Evolutionary conservation across 2,888 invertebrate species (phyloP), one percentile per base, ranked within the genome.

Genomic region (Hipparchia sbordonii): DNA sequence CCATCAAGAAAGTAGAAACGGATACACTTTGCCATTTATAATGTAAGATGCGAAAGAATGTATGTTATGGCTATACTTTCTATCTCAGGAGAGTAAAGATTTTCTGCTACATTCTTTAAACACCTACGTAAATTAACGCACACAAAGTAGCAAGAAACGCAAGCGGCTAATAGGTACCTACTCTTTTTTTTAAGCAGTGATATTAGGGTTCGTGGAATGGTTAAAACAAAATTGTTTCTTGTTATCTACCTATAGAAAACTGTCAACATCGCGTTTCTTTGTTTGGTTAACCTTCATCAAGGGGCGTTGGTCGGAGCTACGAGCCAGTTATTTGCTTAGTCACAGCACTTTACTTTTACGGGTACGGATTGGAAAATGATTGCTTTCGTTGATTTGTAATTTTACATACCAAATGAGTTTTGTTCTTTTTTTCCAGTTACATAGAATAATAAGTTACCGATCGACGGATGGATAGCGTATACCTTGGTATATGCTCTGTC

Each of bases 261-360:
- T 67, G 74, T 75, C 73, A 72, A 72, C 70, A 73, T 69, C 57
- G 12, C 57, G 60, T 65, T 60, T 68, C 59, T 61, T 61, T 73
- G 73, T 69, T 71, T 72, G 63, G 54, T 6, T 67, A 72, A 72
- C 69, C 70, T 65, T 72, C 72, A 61, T 46, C 8, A 48, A 61
- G 72, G 46, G 69, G 69, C 13, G 60, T 9, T 70, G 67, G 67
- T 33, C 39, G 39, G 39, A 12, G 10, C n/a, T n/a, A 39, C 39
- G 39, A 39, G 39, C 39, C 54, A 33, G n/a, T 23, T 72, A 75
- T 63, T 73, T 73, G 72, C 61, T 67, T 56, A 70, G 73, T 71
- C 57, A 70, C 57, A 71, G 45, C 71, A 33, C 39, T 39, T 54
- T n/a, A 70, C 13, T 23, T 33, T 48, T 23, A 65, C 33, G n/a